Evolutionary conservation across 2,797 vertebrate genomes (phyloP), one percentile per base, ranked within the genome.

Genomic region (Buphagus erythrorhynchus): DNA sequence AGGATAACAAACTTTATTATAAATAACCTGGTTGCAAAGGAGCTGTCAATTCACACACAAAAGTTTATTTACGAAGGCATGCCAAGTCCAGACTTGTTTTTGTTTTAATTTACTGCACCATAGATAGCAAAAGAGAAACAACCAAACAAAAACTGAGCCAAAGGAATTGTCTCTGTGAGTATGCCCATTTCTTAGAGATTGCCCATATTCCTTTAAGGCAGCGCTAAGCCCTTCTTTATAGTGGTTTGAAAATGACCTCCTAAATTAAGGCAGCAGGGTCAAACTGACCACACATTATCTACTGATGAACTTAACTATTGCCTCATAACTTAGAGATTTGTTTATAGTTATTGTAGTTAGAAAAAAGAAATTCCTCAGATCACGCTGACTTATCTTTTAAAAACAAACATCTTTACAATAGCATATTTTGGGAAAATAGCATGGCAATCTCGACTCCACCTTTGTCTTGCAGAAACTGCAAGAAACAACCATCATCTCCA

Each of bases 251-350:
- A 90, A 86, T 73, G 58, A 96, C 86, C 80, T 93, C 85, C 68
- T 91, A 90, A 95, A 80, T 67, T 87, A 94, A 95, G 91, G 90
- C 69, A 95, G 84, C 52, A 63, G 73, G 94, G 95, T 97, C 96
- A 94, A 80, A 95, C 36, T 94, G 97, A 96, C 96, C 96, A 95
- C 66, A 43, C 48, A 15, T 76, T 87, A 95, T 80, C 93, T 94
- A 87, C 55, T 9, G 5, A 93, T 33, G 66, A 71, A 74, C 86
- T 95, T 85, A 93, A 67, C 88, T 94, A 79, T 95, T 91, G 80
- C 94, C 94, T 95, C 95, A 73, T 93, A 83, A 94, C 76, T 84
- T 92, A 82, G 62, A 48, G 88, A 93, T 95, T 96, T 84, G 81
- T 95, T 96, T 92, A 96, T 91, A 94, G 91, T 71, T 72, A 76